Base-by-base conservation (phyloP, 1,140 invertebrate genomes). In the Drosophila tsacasi region DNA sequence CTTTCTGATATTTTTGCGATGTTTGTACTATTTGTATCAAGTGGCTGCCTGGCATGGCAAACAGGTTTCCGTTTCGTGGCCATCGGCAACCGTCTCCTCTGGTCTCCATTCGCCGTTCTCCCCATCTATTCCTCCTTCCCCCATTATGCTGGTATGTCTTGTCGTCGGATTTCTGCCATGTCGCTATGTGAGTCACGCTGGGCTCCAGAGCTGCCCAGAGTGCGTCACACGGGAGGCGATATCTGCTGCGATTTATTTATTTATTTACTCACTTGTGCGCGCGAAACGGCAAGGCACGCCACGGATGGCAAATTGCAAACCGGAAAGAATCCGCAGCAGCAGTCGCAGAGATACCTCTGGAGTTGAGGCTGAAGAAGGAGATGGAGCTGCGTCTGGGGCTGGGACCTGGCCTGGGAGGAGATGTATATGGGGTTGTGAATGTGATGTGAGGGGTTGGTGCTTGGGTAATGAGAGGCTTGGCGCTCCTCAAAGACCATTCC, bases 241-340 rank as follows among this genome's bases (percentile, higher is more conserved):
- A 75, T 69, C 76, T 86, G 58, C 83, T 65, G 75, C 59, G 54
- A 79, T 79, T 83, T 83, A 86, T 83, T 82, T 85, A 60, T 81
- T 82, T 82, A 49, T 61, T 76, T 59, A 76, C 52, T 75, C 57
- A 52, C 64, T 69, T 69, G 59, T 32, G 35, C 47, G 35, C 37
- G 49, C 35, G 23, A 32, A 25, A 44, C 40, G 42, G 42, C 32
- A 59, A 37, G 21, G 46, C 32, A 44, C 46, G 46, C 21, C 46
- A 68, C 32, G 37, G 61, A 50, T 63, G 75, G 50, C 50, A 50
- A 69, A 63, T 76, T 65, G 72, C 59, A 54, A 79, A 59, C 49
- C 58, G 75, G 58, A 79, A 61, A 64, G 71, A 52, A 44, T 44
- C 55, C 55, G 40, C 40, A 61, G 19, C 39, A 60, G 30, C 21